Conservation (phyloP, 1,140 invertebrate genomes). For the Drosophila truncata region DNA sequence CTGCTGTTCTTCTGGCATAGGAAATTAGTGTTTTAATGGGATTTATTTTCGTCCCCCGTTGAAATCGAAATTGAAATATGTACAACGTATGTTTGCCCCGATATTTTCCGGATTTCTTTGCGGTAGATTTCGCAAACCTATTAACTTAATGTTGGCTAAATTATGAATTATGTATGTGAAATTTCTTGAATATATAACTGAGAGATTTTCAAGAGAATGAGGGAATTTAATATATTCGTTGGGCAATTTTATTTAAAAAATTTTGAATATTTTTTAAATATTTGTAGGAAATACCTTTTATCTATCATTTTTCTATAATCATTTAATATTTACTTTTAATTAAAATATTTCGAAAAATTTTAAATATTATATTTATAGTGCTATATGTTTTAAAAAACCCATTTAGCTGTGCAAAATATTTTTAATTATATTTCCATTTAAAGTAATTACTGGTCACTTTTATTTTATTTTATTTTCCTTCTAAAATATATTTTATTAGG, state of each 20-base stretch:
- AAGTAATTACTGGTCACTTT: too few relatives aligned
- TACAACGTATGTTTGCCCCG: slow-evolving; percentile 7
- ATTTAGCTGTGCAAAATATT: too few relatives aligned
- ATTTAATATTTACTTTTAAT: too few relatives aligned
- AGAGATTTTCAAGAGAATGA: background rate
- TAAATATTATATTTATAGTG: too few relatives aligned
- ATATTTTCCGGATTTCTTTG: slow-evolving; percentile 31
- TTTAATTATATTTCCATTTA: too few relatives aligned
- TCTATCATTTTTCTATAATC: background rate
- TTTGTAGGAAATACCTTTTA: background rate
- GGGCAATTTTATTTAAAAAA: background rate
- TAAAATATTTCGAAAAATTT: too few relatives aligned
- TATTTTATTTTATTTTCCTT: too few relatives aligned
- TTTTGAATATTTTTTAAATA: background rate
- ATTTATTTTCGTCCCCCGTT: slow-evolving; percentile 42
- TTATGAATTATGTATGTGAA: slow-evolving; percentile 35
- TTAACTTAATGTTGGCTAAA: slow-evolving; percentile 40
- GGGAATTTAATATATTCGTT: slow-evolving; percentile 1
- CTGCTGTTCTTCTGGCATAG: slow-evolving; percentile 45
- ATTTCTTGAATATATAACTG: background rate
- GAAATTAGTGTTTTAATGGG: slow-evolving; percentile 55
- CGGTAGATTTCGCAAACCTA: slow-evolving; percentile 43
- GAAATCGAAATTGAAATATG: slow-evolving; percentile 55
- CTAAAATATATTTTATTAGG: background rate
- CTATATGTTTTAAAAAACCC: too few relatives aligned